Percentiles rank a stretch among this genome's conserved stretches.
These are phyloP conservation scores for Hydriomena furcata DNA, from an alignment of 2,888 invertebrate genomes.

Conservation along the genomic window DNA sequence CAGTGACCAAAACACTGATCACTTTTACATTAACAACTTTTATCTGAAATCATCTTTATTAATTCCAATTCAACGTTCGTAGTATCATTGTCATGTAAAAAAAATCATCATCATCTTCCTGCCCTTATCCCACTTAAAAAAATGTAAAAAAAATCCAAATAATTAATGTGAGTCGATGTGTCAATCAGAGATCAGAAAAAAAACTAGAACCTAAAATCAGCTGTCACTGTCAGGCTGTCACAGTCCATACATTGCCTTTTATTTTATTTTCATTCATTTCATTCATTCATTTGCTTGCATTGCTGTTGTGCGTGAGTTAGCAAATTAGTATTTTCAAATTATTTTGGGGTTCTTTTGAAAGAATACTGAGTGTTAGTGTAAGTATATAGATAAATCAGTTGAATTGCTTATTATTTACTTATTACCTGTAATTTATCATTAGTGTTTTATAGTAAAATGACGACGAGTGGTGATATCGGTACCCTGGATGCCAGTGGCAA, in stretches of 20 bases:
- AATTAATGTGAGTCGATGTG: too few species aligned
- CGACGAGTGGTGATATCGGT: slow-evolving; percentile 70
- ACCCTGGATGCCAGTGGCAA: slow-evolving; percentile 75
- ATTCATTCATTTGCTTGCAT: slow-evolving; percentile 5
- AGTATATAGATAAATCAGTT: slow-evolving; percentile 1
- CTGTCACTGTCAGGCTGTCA: too few species aligned
- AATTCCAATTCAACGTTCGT: too few species aligned
- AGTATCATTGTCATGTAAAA: too few species aligned
- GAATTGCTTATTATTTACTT: neutral
- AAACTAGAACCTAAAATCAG: too few species aligned
- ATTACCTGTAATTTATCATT: neutral
- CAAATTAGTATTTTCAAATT: slow-evolving; percentile 27
- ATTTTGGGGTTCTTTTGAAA: neutral
- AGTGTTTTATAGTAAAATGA: slow-evolving; percentile 52
- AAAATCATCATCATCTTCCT: too few species aligned
- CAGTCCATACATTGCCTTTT: neutral
- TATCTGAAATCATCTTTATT: too few species aligned
- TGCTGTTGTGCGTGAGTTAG: slow-evolving; percentile 45
- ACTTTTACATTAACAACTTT: too few species aligned
- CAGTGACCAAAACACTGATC: too few species aligned
- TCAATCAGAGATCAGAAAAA: too few species aligned
- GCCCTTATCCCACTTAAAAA: too few species aligned
- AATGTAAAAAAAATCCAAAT: too few species aligned
- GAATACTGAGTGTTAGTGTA: slow-evolving; percentile 12
- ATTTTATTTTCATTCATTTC: neutral